Percentiles rank a stretch among this genome's conserved stretches.
These are phyloP conservation scores for Phrynosoma platyrhinos DNA, from an alignment of 2,113 vertebrate species.

Conservation along the genomic window DNA sequence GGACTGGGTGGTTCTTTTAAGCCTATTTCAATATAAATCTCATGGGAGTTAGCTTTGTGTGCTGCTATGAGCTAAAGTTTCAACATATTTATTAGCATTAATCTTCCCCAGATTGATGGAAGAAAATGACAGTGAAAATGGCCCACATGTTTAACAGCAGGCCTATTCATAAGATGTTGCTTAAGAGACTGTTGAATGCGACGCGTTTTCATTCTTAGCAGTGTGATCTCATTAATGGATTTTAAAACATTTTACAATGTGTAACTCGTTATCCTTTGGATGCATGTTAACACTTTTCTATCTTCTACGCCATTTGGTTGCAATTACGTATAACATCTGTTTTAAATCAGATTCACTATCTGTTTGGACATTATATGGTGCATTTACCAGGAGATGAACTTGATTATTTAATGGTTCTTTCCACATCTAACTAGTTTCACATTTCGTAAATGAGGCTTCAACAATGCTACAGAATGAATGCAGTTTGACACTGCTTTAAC, in stretches of 20 bases:
- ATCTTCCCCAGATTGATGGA: slow-evolving; percentile 67
- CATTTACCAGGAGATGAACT: slow-evolving; percentile 11
- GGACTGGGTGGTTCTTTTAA: slow-evolving; percentile 71
- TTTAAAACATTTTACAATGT: slow-evolving; percentile 34
- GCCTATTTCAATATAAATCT: slow-evolving; percentile 64
- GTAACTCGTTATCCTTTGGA: neutral
- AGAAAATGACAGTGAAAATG: slow-evolving; percentile 49
- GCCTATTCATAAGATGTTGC: slow-evolving; percentile 41
- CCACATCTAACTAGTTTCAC: slow-evolving; percentile 17
- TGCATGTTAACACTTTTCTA: neutral
- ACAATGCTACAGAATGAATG: too few relatives aligned
- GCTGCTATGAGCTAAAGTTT: slow-evolving; percentile 75
- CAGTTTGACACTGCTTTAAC: too few relatives aligned
- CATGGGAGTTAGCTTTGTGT: slow-evolving; percentile 60
- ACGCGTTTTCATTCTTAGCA: slow-evolving; percentile 35
- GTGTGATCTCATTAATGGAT: slow-evolving; percentile 7
- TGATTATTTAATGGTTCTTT: slow-evolving; percentile 50
- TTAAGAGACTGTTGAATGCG: slow-evolving; percentile 27
- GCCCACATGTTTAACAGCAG: slow-evolving; percentile 45
- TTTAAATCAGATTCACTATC: slow-evolving; percentile 36
- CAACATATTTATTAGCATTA: slow-evolving; percentile 66
- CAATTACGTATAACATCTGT: slow-evolving; percentile 35
- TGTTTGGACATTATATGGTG: neutral
- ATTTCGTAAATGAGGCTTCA: neutral
- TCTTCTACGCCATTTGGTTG: slow-evolving; percentile 36